phyloP scores from a whole-genome alignment of 2,797 vertebrate species.

The Enteromius mattozi region DNA sequence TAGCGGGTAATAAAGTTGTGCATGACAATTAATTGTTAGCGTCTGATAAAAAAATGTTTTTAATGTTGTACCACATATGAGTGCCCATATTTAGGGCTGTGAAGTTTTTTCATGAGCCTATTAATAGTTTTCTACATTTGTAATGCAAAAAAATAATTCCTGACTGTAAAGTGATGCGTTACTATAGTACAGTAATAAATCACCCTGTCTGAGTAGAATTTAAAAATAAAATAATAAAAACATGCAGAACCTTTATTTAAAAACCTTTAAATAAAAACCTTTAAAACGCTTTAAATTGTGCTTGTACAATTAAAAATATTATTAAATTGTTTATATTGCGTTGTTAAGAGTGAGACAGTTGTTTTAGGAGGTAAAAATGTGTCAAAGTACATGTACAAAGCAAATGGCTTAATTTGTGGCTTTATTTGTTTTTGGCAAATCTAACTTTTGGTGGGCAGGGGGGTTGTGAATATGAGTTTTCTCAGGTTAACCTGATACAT shows the following conservation, averaged over 20 bases:
- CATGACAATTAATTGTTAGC: background rate
- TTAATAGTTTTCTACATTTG: background rate
- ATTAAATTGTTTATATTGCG: background rate
- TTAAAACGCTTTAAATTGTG: background rate
- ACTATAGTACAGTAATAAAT: background rate
- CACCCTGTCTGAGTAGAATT: background rate
- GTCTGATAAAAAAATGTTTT: background rate
- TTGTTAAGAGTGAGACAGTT: background rate
- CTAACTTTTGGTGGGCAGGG: too few relatives aligned
- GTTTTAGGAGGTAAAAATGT: too few relatives aligned
- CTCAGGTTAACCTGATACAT: background rate
- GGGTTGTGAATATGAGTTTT: background rate
- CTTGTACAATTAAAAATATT: background rate
- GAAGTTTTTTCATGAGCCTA: background rate
- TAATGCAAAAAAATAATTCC: background rate
- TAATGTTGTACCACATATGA: background rate
- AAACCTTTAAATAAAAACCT: background rate
- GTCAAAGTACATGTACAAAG: background rate
- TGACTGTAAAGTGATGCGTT: background rate
- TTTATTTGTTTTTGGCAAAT: background rate
- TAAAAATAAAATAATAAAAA: background rate
- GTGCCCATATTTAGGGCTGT: background rate
- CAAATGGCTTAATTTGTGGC: background rate
- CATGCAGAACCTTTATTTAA: background rate
- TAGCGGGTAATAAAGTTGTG: constrained; percentile 80